Evolutionary conservation across 2,113 vertebrate species (phyloP).

Genomic region (Pycnonotus jocosus): DNA sequence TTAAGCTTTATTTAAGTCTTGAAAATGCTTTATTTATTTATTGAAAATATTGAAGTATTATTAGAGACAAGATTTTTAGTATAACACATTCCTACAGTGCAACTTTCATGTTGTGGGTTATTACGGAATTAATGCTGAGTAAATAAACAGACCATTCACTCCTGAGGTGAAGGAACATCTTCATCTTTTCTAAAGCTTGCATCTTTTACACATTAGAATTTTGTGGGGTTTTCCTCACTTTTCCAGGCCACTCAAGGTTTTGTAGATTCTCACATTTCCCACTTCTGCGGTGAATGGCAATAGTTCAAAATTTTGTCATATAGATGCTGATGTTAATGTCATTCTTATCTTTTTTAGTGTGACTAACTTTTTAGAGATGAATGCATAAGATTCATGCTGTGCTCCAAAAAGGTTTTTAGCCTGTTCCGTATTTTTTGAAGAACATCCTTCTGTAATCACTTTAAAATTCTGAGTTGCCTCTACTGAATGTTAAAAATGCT

Average conservation of each 20-base stretch:
- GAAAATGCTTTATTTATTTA: background rate
- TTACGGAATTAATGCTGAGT: background rate
- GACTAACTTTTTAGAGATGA: background rate
- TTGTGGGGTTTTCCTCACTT: background rate
- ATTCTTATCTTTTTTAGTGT: background rate
- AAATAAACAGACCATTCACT: background rate
- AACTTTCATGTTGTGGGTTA: background rate
- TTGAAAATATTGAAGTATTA: background rate
- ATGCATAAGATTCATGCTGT: background rate
- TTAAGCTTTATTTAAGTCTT: background rate
- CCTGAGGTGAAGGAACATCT: background rate
- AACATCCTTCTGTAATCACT: background rate
- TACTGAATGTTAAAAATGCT: background rate
- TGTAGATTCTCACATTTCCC: background rate
- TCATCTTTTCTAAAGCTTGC: background rate
- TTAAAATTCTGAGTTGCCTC: background rate
- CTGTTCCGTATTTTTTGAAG: background rate
- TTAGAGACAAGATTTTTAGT: background rate
- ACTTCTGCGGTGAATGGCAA: background rate
- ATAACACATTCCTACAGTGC: background rate
- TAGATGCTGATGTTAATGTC: fast-evolving
- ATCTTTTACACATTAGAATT: background rate
- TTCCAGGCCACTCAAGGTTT: background rate
- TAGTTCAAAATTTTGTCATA: background rate
- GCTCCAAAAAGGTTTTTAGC: background rate